Conservation (phyloP, 2,888 invertebrate genomes). For the Agonopterix subpropinquella region DNA sequence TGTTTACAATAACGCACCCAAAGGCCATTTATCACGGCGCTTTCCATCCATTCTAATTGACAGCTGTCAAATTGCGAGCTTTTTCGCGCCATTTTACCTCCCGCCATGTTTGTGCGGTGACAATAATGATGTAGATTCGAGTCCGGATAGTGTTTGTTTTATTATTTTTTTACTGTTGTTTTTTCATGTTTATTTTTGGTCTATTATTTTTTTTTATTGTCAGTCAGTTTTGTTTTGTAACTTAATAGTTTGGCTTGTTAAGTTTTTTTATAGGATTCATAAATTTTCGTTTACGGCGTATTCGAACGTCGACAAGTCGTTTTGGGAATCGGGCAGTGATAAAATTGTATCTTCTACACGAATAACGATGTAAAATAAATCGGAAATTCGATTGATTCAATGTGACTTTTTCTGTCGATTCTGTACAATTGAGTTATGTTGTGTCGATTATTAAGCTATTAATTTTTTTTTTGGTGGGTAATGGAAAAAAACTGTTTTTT, state of each 20-base stretch:
- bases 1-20: conserved; percentile 2
- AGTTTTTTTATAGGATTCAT: not conserved
- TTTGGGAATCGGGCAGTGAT: no score
- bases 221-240: conserved; percentile 2
- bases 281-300: no score
- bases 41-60: conserved; percentile 59
- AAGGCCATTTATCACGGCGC: conserved; percentile 43
- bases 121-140: conserved; percentile 47
- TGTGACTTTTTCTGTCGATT: no score
- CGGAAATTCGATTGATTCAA: no score
- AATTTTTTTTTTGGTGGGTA: no score
- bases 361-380: no score
- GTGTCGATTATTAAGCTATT: no score
- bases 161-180: conserved; percentile 16
- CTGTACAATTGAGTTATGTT: no score
- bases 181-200: not conserved
- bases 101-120: conserved; percentile 23
- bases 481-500: no score
- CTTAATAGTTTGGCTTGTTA: conserved; percentile 4
- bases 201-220: not conserved
- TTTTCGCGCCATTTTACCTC: conserved; percentile 57
- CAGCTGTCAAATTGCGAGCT: conserved; percentile 63
- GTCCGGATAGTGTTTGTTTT: conserved; percentile 44
- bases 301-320: no score
- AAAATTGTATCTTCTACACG: no score